These are phyloP conservation scores for Chalcis sispes DNA, from an alignment of 2,888 invertebrate species.

Conservation along the genomic window DNA sequence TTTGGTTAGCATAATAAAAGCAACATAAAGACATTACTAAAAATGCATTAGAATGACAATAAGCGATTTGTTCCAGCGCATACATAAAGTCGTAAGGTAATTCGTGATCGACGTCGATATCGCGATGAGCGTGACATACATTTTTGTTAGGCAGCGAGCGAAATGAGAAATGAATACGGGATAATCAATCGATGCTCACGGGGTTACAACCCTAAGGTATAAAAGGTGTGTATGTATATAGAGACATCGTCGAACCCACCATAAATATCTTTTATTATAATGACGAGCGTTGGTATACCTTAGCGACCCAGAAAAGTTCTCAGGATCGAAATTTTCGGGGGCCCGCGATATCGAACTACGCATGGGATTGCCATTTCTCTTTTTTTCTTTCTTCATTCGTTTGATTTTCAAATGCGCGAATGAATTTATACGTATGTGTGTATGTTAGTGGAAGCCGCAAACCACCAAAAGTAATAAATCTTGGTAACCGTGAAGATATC, in stretches of 20 bases:
- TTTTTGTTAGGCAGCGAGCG: too few species aligned
- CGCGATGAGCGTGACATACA: conserved; percentile 11
- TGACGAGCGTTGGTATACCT: not conserved
- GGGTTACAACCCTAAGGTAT: conserved; percentile 19
- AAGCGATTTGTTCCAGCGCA: not conserved
- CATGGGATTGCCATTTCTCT: conserved; percentile 7
- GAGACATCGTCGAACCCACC: conserved; percentile 16
- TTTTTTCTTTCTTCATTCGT: not conserved
- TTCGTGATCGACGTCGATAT: conserved; percentile 36
- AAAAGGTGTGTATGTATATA: not conserved
- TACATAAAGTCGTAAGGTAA: not conserved
- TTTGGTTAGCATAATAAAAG: conserved; percentile 7
- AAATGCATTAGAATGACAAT: conserved; percentile 2
- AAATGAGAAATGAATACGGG: conserved; percentile 34
- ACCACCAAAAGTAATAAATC: conserved; percentile 59
- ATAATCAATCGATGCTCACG: conserved; percentile 29
- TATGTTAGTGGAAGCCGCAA: conserved; percentile 55
- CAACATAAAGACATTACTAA: not conserved
- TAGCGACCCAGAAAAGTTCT: conserved; percentile 22
- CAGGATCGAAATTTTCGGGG: conserved; percentile 8
- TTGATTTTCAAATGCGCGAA: not conserved
- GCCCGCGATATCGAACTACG: not conserved
- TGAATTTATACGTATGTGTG: not conserved
- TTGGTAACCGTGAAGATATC: conserved; percentile 57
- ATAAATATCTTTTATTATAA: conserved; percentile 41